Evolutionary conservation across 2,888 invertebrate species (phyloP), one percentile per base, ranked within the genome.

Genomic region (Tanaodytes sp.): DNA sequence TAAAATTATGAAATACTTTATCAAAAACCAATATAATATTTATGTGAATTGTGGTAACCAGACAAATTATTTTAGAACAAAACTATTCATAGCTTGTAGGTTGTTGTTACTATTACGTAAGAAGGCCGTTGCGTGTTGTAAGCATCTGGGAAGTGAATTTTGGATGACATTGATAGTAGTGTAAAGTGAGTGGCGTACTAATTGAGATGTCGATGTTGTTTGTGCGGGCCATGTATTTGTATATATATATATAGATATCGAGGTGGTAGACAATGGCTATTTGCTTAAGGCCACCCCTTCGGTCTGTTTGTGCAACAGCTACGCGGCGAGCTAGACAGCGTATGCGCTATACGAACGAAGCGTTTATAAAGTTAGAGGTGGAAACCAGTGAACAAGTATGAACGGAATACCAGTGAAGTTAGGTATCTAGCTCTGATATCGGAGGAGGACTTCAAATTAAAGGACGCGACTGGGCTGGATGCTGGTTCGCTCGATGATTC

Each of bases 211-310:
- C 73, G 62, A 54, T 61, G 72, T 67, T 52, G 62, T 62, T 51
- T 54, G 63, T 68, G 14, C 54, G 57, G 62, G 61, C 71, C 55
- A 57, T 16, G 33, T 31, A 37, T 23, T 23, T 23, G 9, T 40
- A 45, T 64, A 59, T 55, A 46, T 48, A 49, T 71, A 71, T 59
- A 69, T 67, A 66, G 46, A 49, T 72, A 73, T 74, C 61, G 61
- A 62, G 64, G 74, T 72, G 64, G 71, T 77, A 77, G 80, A 83
- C 82, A 82, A 83, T 80, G 82, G 82, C 78, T 82, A 80, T 83
- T 83, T 82, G 77, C 78, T 76, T 71, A 78, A 79, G 79, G 80
- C 79, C 82, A 81, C 82, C 83, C 83, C 79, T 80, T 80, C 75
- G 82, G 76, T 82, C 82, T 72, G 69, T 73, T 73, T 83, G 80